Evolutionary conservation across 2,113 vertebrate species (phyloP).

Genomic region (Pterocles gutturalis): DNA sequence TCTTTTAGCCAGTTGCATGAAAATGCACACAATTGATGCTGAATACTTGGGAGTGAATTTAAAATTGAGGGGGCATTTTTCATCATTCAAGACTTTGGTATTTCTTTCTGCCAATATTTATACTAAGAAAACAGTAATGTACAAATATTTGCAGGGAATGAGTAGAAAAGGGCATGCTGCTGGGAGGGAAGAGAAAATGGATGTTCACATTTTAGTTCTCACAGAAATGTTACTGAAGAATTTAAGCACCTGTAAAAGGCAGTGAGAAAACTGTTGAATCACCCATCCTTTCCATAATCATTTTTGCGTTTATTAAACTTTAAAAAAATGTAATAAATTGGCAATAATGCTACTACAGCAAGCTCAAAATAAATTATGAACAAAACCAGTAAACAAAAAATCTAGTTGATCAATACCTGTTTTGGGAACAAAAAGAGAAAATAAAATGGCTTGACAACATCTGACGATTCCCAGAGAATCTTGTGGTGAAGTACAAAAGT

Average conservation of each 20-base stretch:
- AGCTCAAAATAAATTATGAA: conserved; percentile 15
- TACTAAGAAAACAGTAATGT: not conserved
- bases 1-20: not conserved
- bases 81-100: not conserved
- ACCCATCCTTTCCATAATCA: not conserved
- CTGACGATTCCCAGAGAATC: not conserved
- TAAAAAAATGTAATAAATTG: not conserved
- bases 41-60: not conserved
- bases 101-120: conserved; percentile 11
- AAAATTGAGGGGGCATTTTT: not conserved
- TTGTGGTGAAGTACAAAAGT: not conserved
- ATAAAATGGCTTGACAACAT: not conserved
- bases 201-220: not conserved
- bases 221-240: not conserved
- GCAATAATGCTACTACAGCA: not conserved
- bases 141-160: not conserved
- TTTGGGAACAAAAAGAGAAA: not conserved
- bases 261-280: not conserved
- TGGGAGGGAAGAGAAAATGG: not conserved
- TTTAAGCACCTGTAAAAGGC: not conserved
- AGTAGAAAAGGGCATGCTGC: not conserved
- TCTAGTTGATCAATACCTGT: not conserved
- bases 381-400: not conserved
- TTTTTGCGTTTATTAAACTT: not conserved
- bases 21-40: not conserved